Evolutionary conservation across 2,797 vertebrate species (phyloP).

Genomic region (Mormyrus hasselquistii): DNA sequence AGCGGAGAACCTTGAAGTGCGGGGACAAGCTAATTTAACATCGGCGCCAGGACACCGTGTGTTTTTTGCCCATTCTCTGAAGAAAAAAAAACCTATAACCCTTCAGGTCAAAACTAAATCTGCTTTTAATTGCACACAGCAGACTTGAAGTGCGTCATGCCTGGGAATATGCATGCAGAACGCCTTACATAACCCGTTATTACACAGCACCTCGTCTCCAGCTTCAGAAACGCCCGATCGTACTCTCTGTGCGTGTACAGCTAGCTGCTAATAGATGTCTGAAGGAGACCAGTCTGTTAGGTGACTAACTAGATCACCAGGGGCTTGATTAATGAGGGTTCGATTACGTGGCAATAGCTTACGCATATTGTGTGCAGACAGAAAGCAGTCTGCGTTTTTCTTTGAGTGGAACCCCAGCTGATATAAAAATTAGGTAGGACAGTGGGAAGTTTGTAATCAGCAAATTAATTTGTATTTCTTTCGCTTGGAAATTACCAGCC

Average conservation of each 20-base stretch:
- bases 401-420: neutral
- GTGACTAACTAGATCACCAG: neutral
- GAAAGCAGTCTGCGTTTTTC: neutral
- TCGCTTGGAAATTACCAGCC: neutral
- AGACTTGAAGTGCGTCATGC: neutral
- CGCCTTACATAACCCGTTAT: neutral
- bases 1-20: neutral
- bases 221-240: neutral
- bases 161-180: neutral
- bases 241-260: neutral
- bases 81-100: neutral
- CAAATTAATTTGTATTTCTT: neutral
- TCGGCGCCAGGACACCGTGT: neutral
- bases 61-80: neutral
- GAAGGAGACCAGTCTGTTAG: neutral
- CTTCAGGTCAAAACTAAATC: neutral
- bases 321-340: neutral
- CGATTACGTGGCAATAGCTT: neutral
- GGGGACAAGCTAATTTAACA: neutral
- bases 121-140: slow-evolving; percentile 10
- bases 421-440: neutral
- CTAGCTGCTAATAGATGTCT: neutral
- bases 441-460: neutral
- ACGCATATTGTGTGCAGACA: neutral
- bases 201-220: neutral